Evolutionary conservation across 1,140 invertebrate species (phyloP), one percentile per base, ranked within the genome.

Genomic region (Drosophila ficusphila): DNA sequence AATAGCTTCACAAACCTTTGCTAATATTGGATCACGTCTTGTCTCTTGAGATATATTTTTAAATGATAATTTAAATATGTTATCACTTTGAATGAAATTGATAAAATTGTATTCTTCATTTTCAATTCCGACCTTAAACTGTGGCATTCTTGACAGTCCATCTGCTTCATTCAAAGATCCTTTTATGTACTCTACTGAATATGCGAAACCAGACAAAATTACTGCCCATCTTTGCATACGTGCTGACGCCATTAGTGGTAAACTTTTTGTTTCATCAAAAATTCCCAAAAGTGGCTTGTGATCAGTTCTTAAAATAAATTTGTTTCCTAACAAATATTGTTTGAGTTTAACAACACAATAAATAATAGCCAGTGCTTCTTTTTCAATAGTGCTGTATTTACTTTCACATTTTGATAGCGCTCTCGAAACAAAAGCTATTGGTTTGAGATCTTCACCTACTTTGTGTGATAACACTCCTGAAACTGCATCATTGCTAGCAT

Each of bases 1-100:
- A n/a, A 38, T 52, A 9, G 49, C 44, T 4, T 31, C 14, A 19
- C 27, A 47, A 11, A 47, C 25, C n/a, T 47, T 47, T 31, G 27
- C 11, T 31, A 47, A n/a, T 47, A 31, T 19, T 0, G 27, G 27
- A 34, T 34, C n/a, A 7, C 31, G 2, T 4, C n/a, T 34, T 4
- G n/a, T 34, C 2, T 34, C n/a, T 34, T 23, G 23, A 23, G 23
- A 2, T 23, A 23, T 23, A 23, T 23, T 23, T 23, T 23, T 23
- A 23, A 23, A 23, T 2, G 23, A 23, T 23, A 23, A 23, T 23
- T 23, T 23, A 5, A 23, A 23, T 23, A 23, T 23, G 23, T 23
- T 23, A 23, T 23, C 23, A 23, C 2, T 23, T 23, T 23, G 23
- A 23, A 23, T 23, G 23, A 23, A 23, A 23, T 23, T 23, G 5